These are phyloP conservation scores for Ahaetulla prasina DNA, from an alignment of 2,113 vertebrate species.

Conservation along the genomic window DNA sequence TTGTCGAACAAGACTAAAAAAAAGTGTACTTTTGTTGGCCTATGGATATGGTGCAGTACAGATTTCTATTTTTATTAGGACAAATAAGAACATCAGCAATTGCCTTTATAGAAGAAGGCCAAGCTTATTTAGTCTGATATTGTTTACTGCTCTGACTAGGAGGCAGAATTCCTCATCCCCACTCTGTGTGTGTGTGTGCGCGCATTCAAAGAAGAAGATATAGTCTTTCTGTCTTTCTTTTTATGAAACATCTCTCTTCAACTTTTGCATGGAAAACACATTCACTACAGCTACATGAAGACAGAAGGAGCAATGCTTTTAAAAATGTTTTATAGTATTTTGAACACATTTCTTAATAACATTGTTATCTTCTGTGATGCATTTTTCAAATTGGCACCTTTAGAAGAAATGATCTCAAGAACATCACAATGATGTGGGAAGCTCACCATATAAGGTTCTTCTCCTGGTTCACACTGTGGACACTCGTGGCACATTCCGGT, in stretches of 20 bases:
- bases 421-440: background rate
- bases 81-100: background rate
- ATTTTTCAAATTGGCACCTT: background rate
- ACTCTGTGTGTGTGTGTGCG: too few species aligned
- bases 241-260: background rate
- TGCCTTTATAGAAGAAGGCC: background rate
- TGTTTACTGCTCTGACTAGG: background rate
- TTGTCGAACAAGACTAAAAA: background rate
- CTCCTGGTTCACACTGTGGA: slow-evolving; percentile 88
- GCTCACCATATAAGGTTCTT: slow-evolving; percentile 93
- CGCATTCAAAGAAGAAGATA: background rate
- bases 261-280: background rate
- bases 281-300: background rate
- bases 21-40: too few species aligned
- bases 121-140: background rate
- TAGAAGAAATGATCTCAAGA: rapidly evolving
- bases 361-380: background rate
- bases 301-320: background rate
- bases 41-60: background rate
- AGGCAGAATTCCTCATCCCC: background rate
- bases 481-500: slow-evolving; percentile 89
- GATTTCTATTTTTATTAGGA: background rate
- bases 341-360: background rate
- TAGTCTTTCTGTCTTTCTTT: background rate
- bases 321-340: background rate